A percentile compares a stretch with the other conserved stretches of the same genome.
phyloP scores from a whole-genome alignment of 2,113 vertebrate species.

The Hypocryptadius cinnamomeus region DNA sequence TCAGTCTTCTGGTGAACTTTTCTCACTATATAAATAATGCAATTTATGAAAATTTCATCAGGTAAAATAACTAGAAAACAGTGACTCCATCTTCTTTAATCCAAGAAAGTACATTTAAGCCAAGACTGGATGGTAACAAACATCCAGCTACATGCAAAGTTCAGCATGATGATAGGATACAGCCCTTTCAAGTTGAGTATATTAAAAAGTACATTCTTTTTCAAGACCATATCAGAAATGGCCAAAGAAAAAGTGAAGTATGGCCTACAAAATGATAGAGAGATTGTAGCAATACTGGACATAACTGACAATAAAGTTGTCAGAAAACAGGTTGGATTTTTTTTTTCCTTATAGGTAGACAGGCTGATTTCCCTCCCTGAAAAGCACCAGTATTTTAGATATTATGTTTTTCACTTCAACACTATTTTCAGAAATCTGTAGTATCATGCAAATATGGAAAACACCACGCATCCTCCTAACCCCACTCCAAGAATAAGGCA shows the following conservation, averaged over 20 bases:
- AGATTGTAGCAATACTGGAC: neutral
- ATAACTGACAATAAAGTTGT: neutral
- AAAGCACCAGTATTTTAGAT: neutral
- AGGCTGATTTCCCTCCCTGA: neutral
- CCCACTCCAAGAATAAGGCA: neutral
- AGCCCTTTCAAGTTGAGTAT: neutral
- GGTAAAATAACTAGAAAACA: neutral
- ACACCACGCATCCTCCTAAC: neutral
- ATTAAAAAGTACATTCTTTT: neutral
- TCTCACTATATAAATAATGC: neutral
- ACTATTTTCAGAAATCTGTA: neutral
- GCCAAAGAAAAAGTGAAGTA: neutral
- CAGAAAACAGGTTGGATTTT: neutral
- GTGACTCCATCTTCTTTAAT: neutral
- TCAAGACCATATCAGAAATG: neutral
- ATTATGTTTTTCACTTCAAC: neutral
- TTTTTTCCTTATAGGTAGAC: neutral
- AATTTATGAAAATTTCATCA: neutral
- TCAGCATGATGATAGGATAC: neutral
- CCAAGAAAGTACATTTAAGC: neutral
- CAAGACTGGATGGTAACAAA: neutral
- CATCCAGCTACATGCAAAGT: neutral
- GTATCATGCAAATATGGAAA: neutral
- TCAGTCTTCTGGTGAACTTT: neutral
- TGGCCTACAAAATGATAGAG: neutral